Conservation (phyloP, 2,888 invertebrate species). For the Leptopilina myrica region DNA sequence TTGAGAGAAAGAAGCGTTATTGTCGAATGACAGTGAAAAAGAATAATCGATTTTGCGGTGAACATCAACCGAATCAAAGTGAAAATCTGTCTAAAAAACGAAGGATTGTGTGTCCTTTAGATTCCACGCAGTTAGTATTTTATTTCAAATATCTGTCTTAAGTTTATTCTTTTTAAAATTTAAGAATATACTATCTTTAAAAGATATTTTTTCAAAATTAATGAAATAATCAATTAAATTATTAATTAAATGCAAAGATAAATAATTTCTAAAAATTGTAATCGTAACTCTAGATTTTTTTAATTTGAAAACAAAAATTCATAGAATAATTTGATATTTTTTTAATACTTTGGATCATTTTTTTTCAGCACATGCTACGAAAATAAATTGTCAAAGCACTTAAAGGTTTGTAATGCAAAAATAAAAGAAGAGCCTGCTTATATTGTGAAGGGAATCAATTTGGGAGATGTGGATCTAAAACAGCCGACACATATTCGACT, state of each 20-base stretch:
- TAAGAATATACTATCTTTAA: too few relatives aligned
- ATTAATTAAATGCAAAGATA: too few relatives aligned
- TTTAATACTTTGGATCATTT: neutral
- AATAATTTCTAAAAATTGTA: too few relatives aligned
- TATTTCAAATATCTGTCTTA: slow-evolving; percentile 4
- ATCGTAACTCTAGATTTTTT: too few relatives aligned
- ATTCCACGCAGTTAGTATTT: slow-evolving; percentile 83
- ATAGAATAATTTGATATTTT: too few relatives aligned
- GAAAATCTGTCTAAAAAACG: slow-evolving; percentile 51
- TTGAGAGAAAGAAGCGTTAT: slow-evolving; percentile 84
- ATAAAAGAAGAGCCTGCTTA: slow-evolving; percentile 78
- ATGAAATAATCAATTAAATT: too few relatives aligned
- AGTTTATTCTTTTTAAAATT: too few relatives aligned
- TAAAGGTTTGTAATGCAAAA: slow-evolving; percentile 86
- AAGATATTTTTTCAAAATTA: too few relatives aligned
- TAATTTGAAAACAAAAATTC: too few relatives aligned
- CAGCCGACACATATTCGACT: slow-evolving; percentile 59
- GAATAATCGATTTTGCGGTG: slow-evolving; percentile 85
- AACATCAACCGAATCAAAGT: slow-evolving; percentile 74
- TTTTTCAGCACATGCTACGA: slow-evolving; percentile 83
- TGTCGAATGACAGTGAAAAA: slow-evolving; percentile 86
- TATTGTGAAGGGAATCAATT: slow-evolving; percentile 79
- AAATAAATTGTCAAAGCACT: slow-evolving; percentile 83
- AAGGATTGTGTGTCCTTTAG: slow-evolving; percentile 85
- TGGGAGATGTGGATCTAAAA: slow-evolving; percentile 63